Percentiles rank a stretch among this genome's conserved stretches.
These are phyloP conservation scores for Cantharis flavilabris DNA, from an alignment of 2,888 invertebrate species.

Conservation along the genomic window DNA sequence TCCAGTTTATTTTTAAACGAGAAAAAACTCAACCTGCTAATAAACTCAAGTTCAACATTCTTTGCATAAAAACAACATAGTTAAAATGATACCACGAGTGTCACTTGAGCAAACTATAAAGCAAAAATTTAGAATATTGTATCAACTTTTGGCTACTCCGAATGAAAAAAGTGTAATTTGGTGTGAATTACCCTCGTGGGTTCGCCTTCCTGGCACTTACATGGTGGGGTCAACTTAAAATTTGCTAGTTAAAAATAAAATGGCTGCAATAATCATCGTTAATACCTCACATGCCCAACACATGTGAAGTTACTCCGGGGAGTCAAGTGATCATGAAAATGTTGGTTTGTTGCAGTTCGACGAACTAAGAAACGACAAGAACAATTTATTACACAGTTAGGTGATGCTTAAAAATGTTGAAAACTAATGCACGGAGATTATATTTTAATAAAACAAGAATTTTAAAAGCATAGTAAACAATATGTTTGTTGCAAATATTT, in stretches of 20 bases:
- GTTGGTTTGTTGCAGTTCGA: conserved; percentile 24
- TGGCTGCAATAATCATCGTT: background rate
- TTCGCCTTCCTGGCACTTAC: background rate
- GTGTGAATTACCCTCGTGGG: background rate
- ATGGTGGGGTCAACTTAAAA: background rate
- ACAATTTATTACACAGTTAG: conserved; percentile 28
- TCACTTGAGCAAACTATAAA: background rate
- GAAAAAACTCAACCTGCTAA: background rate
- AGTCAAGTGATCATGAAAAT: conserved; percentile 31
- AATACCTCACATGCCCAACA: conserved; percentile 38
- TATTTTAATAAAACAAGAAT: background rate
- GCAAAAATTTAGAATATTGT: background rate
- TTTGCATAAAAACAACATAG: background rate
- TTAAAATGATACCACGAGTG: background rate
- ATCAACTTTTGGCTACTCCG: background rate
- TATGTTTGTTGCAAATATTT: background rate
- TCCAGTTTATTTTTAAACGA: background rate
- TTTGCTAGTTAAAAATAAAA: background rate
- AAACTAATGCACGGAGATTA: background rate
- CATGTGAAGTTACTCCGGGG: conserved; percentile 33
- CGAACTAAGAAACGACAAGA: conserved; percentile 28
- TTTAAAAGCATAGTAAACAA: background rate
- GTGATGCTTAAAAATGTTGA: background rate
- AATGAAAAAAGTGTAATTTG: background rate
- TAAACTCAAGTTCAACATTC: background rate